Base-by-base conservation (phyloP, 2,797 vertebrate species). In the Pangasius djambal region DNA sequence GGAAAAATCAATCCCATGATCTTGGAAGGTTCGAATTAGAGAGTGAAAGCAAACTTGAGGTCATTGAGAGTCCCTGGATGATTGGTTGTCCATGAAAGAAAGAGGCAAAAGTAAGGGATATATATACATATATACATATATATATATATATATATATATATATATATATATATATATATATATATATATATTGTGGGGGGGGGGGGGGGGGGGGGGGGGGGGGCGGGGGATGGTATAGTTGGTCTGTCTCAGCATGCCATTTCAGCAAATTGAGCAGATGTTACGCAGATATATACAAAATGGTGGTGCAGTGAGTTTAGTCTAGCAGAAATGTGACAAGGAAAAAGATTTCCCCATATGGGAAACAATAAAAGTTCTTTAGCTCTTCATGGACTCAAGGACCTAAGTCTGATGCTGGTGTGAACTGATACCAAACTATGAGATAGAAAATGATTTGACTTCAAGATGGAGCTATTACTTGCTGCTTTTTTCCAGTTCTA, bases 181-280 rank as follows among this genome's bases (percentile, higher is more conserved):
- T 50, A 50, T 50, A 50, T 52, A 52, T 52, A 52, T 52, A 52
- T 52, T 74, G 3, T 12, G 1, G 28, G 31, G 2, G 15, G 15
- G 15, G 40, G 40, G 75, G 61, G 75, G 48, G 8, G 16, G 13
- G 15, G 48, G 57, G n/a, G n/a, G n/a, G n/a, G n/a, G n/a, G n/a
- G 1, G 40, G 44, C 44, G 7, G 6, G 6, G 61, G 61, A 4
- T 44, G 44, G 44, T 7, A 44, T 6, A 44, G 34, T 75, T 15
- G 13, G 18, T 22, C 44, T 20, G 78, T 81, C 74, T 83, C 44
- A 55, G 84, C 57, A 67, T n/a, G 79, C 65, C 83, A 65, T 85
- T 88, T 44, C 48, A 85, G 44, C 20, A n/a, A 31, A 75, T 25
- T 13, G 10, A 81, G 75, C 86, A 82, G 22, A 44, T 55, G 70